These are phyloP conservation scores for Parnassius orleans DNA, from an alignment of 2,888 invertebrate species.

Conservation along the genomic window DNA sequence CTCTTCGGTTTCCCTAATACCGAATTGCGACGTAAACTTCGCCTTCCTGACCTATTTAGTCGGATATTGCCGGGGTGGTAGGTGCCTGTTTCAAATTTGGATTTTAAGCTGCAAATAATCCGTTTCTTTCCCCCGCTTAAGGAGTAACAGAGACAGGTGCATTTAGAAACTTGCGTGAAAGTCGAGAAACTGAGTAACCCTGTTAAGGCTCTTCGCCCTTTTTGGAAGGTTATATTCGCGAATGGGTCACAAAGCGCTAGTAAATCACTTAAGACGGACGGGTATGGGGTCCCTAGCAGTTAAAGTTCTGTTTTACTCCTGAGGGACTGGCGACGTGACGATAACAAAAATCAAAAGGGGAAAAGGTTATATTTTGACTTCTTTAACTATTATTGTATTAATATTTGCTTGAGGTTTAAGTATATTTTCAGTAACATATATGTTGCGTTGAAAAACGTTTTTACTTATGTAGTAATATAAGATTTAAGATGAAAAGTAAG, in stretches of 20 bases:
- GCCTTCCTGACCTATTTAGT: constrained; percentile 79
- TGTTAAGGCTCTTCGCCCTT: constrained; percentile 50
- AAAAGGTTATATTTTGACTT: constrained; percentile 41
- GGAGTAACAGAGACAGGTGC: constrained; percentile 48
- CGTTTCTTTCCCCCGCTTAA: constrained; percentile 49
- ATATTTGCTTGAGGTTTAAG: no score
- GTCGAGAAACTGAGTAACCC: constrained; percentile 57
- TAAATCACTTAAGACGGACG: constrained; percentile 75
- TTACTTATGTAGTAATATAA: background rate
- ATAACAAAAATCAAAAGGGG: constrained; percentile 63
- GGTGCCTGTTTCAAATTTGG: constrained; percentile 63
- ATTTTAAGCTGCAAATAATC: constrained; percentile 51
- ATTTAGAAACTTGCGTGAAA: constrained; percentile 37
- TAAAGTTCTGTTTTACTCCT: constrained; percentile 68
- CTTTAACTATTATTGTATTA: constrained; percentile 5
- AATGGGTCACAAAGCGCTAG: constrained; percentile 66
- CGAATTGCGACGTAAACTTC: constrained; percentile 73
- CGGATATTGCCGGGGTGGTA: constrained; percentile 63
- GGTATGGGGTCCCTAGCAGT: constrained; percentile 55
- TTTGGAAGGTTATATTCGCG: constrained; percentile 43
- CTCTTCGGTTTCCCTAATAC: constrained; percentile 68
- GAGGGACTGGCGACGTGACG: constrained; percentile 52
- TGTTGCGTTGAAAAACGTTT: background rate
- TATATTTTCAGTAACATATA: no score
- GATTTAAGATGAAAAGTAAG: no score